Percentiles rank a stretch among this genome's conserved stretches.
These are phyloP conservation scores for Acromyrmex charruanus DNA, from an alignment of 1,140 invertebrate genomes.

Conservation along the genomic window DNA sequence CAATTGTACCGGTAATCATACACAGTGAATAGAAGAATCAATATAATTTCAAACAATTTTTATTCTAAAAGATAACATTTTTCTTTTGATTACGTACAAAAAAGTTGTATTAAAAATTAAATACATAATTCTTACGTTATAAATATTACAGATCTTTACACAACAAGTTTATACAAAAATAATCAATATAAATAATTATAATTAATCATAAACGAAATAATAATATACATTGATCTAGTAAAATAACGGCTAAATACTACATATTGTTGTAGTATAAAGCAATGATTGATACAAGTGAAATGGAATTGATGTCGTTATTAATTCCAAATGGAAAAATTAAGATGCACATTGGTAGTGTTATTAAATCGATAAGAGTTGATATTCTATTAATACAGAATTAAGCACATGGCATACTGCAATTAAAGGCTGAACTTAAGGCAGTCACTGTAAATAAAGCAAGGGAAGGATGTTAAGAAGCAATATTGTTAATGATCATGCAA, in stretches of 20 bases:
- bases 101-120: conserved; percentile 43
- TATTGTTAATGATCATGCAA: conserved; percentile 57
- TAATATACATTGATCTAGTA: conserved; percentile 3
- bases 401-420: conserved; percentile 83
- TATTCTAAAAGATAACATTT: conserved; percentile 58
- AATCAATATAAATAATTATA: conserved; percentile 50
- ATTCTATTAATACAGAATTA: conserved; percentile 61
- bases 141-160: conserved; percentile 25
- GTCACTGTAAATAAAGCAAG: conserved; percentile 84
- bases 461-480: conserved; percentile 56
- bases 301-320: conserved; percentile 41
- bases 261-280: conserved; percentile 27
- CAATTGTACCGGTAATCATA: background rate
- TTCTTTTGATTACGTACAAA: background rate
- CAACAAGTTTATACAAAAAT: conserved; percentile 23
- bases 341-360: background rate
- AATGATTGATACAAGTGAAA: conserved; percentile 29
- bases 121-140: conserved; percentile 19
- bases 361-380: conserved; percentile 27
- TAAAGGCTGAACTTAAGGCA: conserved; percentile 85
- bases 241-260: conserved; percentile 21
- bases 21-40: background rate
- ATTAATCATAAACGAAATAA: background rate
- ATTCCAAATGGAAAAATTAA: conserved; percentile 22
- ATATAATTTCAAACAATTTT: conserved; percentile 19